phyloP scores from a whole-genome alignment of 2,888 invertebrate species.

The Hirtodrosophila confusa region DNA sequence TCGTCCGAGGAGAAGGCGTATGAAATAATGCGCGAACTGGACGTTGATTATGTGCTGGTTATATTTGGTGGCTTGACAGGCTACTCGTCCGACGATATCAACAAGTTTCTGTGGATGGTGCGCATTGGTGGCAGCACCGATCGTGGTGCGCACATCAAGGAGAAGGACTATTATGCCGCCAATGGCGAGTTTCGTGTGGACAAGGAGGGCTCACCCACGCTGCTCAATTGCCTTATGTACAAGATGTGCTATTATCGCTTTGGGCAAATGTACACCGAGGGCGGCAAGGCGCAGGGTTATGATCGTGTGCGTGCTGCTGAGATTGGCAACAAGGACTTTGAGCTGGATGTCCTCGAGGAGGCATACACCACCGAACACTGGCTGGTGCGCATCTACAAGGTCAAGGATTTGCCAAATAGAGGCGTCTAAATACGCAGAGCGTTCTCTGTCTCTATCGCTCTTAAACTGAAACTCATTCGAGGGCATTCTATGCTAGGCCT shows the following conservation, averaged over 20 bases:
- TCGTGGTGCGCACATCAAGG: constrained; percentile 96
- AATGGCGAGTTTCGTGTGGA: constrained; percentile 98
- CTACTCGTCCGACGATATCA: constrained; percentile 99
- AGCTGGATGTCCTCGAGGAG: constrained; percentile 98
- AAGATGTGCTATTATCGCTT: constrained; percentile 99
- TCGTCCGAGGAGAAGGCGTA: constrained; percentile 98
- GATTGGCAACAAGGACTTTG: constrained; percentile 99
- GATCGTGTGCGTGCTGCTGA: constrained; percentile 98
- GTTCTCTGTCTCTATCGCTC: background rate
- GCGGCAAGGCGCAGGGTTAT: constrained; percentile 97
- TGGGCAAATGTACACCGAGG: constrained; percentile 97
- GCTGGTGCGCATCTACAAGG: constrained; percentile 99
- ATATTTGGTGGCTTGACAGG: constrained; percentile 99
- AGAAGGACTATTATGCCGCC: constrained; percentile 98
- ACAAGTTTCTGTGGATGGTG: constrained; percentile 99
- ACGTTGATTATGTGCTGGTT: constrained; percentile 98
- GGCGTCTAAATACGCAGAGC: constrained; percentile 87
- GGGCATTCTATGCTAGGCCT: constrained; percentile 5
- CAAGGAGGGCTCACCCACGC: constrained; percentile 94
- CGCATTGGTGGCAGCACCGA: constrained; percentile 98
- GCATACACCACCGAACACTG: constrained; percentile 99
- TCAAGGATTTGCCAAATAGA: constrained; percentile 96
- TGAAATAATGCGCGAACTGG: constrained; percentile 98
- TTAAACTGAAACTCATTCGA: constrained; percentile 15
- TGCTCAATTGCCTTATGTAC: constrained; percentile 99